Conservation (phyloP, 92 coral and sea anemone genomes). For the Epizoanthus ramosus region DNA sequence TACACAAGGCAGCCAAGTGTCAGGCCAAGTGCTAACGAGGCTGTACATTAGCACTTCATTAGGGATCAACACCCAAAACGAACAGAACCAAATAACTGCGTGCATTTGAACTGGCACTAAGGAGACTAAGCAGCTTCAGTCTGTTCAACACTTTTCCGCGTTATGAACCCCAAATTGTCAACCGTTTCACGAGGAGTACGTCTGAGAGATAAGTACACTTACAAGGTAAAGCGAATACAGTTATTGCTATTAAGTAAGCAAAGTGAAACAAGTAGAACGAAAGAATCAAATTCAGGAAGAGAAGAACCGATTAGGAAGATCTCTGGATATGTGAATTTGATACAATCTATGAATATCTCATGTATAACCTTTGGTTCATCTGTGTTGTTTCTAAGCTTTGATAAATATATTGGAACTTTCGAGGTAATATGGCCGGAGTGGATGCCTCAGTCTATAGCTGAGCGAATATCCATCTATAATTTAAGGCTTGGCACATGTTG, state of each 20-base stretch:
- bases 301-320: neutral
- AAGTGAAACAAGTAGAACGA: neutral
- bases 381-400: no score
- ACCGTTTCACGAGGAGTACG: neutral
- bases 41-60: neutral
- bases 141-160: neutral
- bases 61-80: neutral
- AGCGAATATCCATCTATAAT: no score
- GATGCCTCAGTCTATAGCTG: no score
- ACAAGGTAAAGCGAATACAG: neutral
- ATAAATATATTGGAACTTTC: no score
- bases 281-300: neutral
- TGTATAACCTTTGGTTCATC: no score
- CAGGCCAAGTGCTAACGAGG: neutral
- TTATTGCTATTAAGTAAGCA: neutral
- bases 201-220: neutral
- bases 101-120: neutral
- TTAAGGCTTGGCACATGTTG: no score
- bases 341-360: no score
- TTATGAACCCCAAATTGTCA: slow-evolving; percentile 15
- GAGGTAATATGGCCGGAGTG: no score
- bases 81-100: neutral
- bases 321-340: no score
- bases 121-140: neutral
- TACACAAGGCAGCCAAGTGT: neutral